Evolutionary conservation across 2,797 vertebrate genomes (phyloP).

Genomic region (Hippoglossus hippoglossus): DNA sequence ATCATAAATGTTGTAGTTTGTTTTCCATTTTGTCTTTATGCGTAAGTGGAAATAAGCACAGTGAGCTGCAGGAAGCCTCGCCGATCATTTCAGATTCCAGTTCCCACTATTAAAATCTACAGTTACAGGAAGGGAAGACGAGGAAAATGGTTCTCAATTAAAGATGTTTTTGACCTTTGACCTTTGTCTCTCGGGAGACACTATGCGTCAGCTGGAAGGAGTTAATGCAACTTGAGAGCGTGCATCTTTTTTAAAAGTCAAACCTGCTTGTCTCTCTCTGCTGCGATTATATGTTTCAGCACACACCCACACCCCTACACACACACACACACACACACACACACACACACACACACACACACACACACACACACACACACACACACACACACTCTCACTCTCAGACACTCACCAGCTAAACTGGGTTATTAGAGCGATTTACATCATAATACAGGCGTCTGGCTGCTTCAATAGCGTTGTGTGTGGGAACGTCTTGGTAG

Average conservation of each 20-base stretch:
- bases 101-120: neutral
- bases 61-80: neutral
- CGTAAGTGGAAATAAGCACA: conserved; percentile 6
- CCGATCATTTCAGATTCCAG: neutral
- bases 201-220: conserved; percentile 19
- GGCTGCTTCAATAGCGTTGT: conserved; percentile 74
- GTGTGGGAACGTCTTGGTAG: conserved; percentile 80
- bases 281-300: neutral
- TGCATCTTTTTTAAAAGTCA: neutral
- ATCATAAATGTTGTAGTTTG: conserved; percentile 62
- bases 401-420: conserved; percentile 79
- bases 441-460: conserved; percentile 85
- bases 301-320: conserved; percentile 4
- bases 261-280: conserved; percentile 28
- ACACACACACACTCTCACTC: conserved; percentile 39
- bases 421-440: conserved; percentile 87
- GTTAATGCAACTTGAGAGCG: conserved; percentile 10
- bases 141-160: conserved; percentile 9
- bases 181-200: conserved; percentile 13
- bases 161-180: conserved; percentile 56
- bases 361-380: conserved; percentile 31
- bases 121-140: neutral
- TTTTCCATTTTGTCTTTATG: conserved; percentile 18
- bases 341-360: conserved; percentile 5
- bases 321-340: conserved; percentile 34